Evolutionary conservation across 2,113 vertebrate species (phyloP), one percentile per base, ranked within the genome.

Genomic region (Circaetus gallicus): DNA sequence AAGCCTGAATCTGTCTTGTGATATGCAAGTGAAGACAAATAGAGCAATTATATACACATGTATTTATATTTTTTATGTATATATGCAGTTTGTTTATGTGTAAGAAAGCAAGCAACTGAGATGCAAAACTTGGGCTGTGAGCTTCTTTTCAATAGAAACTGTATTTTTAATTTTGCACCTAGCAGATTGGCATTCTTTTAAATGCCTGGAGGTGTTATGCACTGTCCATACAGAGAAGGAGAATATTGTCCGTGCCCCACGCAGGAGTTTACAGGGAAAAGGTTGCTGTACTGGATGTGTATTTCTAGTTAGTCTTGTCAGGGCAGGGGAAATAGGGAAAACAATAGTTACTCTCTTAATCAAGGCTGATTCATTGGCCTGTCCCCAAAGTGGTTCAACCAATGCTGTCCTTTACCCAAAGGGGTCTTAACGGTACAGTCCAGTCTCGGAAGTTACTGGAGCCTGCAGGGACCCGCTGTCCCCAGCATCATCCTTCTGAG

Each of bases 341-440:
- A 69, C 12, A 36, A 7, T 13, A 69, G 40, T 82, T 92, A 76
- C 2, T 38, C 36, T 87, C 16, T 58, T n/a, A 42, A 61, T 74
- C 29, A 47, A 82, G 52, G 29, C 28, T 66, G 65, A 53, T 77
- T 52, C 52, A 18, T 16, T 76, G 67, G 6, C 40, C 61, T 72
- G 22, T 82, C 93, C 49, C 53, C 16, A 11, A 11, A 72, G 49
- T 47, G 50, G 18, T 59, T 59, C 21, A 62, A 1, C 42, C 19
- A 32, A 20, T 4, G 0, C 52, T 52, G 19, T 36, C 25, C 45
- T 86, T 85, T 49, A n/a, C 40, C 52, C 61, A 65, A 13, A 76
- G 21, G 16, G 3, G 2, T 81, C 36, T 43, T 32, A 28, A 11
- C 0, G 0, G n/a, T 47, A 7, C 31, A 61, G 55, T 34, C 40